These are phyloP conservation scores for Cassiopea andromeda DNA, from an alignment of 30 jellyfish, hydroid and myxozoan species.

Conservation along the genomic window DNA sequence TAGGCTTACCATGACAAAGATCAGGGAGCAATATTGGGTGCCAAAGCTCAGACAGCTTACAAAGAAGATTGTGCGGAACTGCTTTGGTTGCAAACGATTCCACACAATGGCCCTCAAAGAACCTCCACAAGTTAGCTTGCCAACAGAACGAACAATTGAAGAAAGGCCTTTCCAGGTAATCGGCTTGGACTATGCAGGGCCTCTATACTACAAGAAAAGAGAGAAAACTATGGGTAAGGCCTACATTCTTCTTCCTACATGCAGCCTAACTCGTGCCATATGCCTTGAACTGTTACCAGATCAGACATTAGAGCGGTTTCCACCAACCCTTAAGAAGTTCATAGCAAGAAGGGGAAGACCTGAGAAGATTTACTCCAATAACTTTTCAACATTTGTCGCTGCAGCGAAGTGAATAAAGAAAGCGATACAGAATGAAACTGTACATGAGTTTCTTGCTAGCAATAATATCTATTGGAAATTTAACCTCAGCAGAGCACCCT, in stretches of 20 bases:
- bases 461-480: no score
- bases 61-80: not conserved
- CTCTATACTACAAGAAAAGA: conserved; percentile 24
- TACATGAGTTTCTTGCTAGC: conserved; percentile 55
- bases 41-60: conserved; percentile 63
- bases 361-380: conserved; percentile 63
- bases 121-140: no score
- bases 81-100: conserved; percentile 75
- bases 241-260: conserved; percentile 54
- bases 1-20: conserved; percentile 52
- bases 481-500: no score
- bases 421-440: conserved; percentile 9
- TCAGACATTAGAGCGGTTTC: conserved; percentile 45
- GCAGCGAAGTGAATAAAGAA: conserved; percentile 17
- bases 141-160: not conserved
- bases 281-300: conserved; percentile 65
- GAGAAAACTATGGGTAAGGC: conserved; percentile 50
- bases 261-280: conserved; percentile 79
- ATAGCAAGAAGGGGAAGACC: not conserved
- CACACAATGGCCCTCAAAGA: conserved; percentile 38
- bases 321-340: conserved; percentile 56
- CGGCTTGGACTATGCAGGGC: conserved; percentile 79
- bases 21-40: conserved; percentile 54
- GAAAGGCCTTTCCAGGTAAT: conserved; percentile 48
- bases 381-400: conserved; percentile 51